Evolutionary conservation across 2,888 invertebrate genomes (phyloP).

Genomic region (Venustoraphidia nigricollis): DNA sequence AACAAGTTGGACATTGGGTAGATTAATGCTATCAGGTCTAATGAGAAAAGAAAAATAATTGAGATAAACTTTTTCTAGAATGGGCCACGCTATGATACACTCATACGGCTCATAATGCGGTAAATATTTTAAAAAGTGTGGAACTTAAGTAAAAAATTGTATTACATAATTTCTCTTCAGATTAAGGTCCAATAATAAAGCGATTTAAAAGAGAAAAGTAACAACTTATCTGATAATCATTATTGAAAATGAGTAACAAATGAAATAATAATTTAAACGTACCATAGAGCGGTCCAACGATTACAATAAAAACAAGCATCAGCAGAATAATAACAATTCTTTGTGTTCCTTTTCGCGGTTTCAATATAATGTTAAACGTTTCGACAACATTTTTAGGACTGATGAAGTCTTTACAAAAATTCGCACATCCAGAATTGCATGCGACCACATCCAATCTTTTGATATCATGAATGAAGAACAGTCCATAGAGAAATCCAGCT

Average conservation of each 20-base stretch:
- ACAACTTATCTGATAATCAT: background rate
- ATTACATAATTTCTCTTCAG: too few species aligned
- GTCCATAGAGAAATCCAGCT: constrained; percentile 15
- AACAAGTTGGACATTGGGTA: too few species aligned
- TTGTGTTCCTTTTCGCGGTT: constrained; percentile 7
- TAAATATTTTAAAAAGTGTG: background rate
- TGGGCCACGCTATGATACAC: too few species aligned
- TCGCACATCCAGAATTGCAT: background rate
- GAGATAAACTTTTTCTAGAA: too few species aligned
- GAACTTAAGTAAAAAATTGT: too few species aligned
- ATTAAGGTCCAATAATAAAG: background rate
- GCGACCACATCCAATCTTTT: constrained; percentile 1
- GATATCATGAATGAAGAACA: constrained; percentile 15
- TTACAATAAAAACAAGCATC: constrained; percentile 9
- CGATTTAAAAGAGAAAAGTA: background rate
- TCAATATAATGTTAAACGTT: constrained; percentile 7
- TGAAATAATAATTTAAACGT: background rate
- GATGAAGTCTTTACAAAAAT: constrained; percentile 14
- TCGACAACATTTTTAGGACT: constrained; percentile 8
- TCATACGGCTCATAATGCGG: too few species aligned
- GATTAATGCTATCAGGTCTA: too few species aligned
- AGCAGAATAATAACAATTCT: constrained; percentile 7
- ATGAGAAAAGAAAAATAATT: too few species aligned
- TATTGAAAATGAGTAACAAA: too few species aligned
- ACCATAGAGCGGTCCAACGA: constrained; percentile 8